These are phyloP conservation scores for Tachina lurida DNA, from an alignment of 2,888 invertebrate species.

Conservation along the genomic window DNA sequence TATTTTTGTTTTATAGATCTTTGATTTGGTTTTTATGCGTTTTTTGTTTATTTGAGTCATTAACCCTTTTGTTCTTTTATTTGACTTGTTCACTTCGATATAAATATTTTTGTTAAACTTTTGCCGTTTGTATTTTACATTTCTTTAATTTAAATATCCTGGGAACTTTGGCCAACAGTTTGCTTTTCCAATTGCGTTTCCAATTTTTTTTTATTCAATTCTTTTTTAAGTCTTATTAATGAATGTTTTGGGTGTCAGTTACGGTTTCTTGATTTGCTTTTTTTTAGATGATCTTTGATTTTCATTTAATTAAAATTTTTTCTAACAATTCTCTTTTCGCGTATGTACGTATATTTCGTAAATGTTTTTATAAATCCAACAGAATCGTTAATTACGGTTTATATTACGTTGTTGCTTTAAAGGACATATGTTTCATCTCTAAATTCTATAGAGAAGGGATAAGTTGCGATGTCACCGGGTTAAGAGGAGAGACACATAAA, in stretches of 20 bases:
- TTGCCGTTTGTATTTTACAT: constrained; percentile 17
- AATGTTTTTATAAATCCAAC: constrained; percentile 45
- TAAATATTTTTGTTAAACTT: constrained; percentile 67
- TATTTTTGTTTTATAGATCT: constrained; percentile 67
- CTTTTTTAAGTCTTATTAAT: constrained; percentile 68
- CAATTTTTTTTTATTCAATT: constrained; percentile 10
- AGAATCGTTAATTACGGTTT: constrained; percentile 68
- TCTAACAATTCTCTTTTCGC: not conserved
- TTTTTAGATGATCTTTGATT: constrained; percentile 63
- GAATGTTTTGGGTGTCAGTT: constrained; percentile 70
- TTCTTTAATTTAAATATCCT: constrained; percentile 64
- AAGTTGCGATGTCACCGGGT: constrained; percentile 28
- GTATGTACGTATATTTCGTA: not conserved
- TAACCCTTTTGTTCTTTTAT: constrained; percentile 80
- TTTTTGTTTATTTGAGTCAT: constrained; percentile 77
- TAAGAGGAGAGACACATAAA: constrained; percentile 15
- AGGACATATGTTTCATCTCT: not conserved
- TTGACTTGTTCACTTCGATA: constrained; percentile 57
- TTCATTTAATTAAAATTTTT: constrained; percentile 65
- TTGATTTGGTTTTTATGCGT: constrained; percentile 65
- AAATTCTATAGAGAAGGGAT: not conserved
- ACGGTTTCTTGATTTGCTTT: constrained; percentile 58
- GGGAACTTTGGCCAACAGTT: constrained; percentile 56
- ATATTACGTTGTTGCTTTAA: not conserved
- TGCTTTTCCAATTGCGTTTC: constrained; percentile 22